These are phyloP conservation scores for Sebastes vulpes DNA, from an alignment of 2,797 vertebrate genomes.

Conservation along the genomic window DNA sequence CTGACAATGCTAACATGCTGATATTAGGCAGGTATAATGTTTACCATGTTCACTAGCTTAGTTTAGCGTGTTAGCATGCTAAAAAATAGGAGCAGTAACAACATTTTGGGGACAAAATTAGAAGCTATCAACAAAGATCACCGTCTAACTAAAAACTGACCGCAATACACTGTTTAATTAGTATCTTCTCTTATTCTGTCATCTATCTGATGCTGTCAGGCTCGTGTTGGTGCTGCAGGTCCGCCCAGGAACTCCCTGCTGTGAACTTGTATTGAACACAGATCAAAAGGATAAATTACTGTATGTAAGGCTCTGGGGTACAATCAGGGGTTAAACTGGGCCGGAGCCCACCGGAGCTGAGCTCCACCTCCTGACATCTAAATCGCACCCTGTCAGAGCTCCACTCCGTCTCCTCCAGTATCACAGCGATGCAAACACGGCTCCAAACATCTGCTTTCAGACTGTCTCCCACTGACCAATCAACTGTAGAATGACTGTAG, in stretches of 20 bases:
- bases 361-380: background rate
- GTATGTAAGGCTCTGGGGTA: background rate
- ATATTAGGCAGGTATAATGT: background rate
- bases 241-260: background rate
- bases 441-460: background rate
- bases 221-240: background rate
- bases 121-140: background rate
- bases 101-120: background rate
- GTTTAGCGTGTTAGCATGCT: background rate
- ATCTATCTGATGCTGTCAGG: background rate
- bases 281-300: slow-evolving; percentile 8
- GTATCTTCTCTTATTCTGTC: background rate
- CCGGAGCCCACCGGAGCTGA: background rate
- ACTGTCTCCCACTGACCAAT: background rate
- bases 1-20: background rate
- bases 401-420: background rate
- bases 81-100: background rate
- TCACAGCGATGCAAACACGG: background rate
- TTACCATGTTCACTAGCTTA: background rate
- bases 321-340: background rate
- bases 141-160: background rate
- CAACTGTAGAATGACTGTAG: background rate
- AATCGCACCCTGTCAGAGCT: background rate
- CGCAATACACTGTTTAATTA: background rate
- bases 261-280: slow-evolving; percentile 1